phyloP scores from a whole-genome alignment of 2,113 vertebrate species.

The Cyprinodon variegatus region DNA sequence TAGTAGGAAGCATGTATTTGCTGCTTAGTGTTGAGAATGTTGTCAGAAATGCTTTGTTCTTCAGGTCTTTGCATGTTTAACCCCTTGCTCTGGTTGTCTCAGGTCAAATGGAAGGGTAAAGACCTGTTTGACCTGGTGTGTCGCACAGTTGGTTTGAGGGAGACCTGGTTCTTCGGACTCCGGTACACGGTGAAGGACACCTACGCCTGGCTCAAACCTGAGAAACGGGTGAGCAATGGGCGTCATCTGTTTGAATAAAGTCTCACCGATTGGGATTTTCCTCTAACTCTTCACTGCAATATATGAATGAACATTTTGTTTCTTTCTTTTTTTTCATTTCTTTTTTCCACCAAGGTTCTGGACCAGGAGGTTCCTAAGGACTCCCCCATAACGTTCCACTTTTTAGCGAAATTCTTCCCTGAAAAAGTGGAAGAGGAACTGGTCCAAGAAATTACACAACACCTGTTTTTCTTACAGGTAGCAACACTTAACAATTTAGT shows the following conservation, averaged over 20 bases:
- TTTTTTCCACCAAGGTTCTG: slow-evolving; percentile 80
- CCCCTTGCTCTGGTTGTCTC: slow-evolving; percentile 18
- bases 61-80: background rate
- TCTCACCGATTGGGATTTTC: background rate
- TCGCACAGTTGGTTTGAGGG: slow-evolving; percentile 87
- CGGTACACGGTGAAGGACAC: slow-evolving; percentile 89
- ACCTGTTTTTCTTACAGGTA: slow-evolving; percentile 96
- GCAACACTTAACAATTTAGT: background rate
- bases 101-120: slow-evolving; percentile 96
- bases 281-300: background rate
- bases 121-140: slow-evolving; percentile 93
- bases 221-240: slow-evolving; percentile 84
- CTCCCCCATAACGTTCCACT: slow-evolving; percentile 89
- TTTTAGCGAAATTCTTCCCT: slow-evolving; percentile 93
- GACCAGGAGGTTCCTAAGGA: slow-evolving; percentile 95
- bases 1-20: background rate
- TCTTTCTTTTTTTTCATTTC: background rate
- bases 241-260: background rate
- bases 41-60: background rate
- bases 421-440: slow-evolving; percentile 94
- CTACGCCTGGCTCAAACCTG: slow-evolving; percentile 89
- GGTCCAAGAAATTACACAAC: slow-evolving; percentile 94
- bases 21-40: background rate
- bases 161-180: slow-evolving; percentile 94
- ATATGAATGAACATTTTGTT: background rate